Evolutionary conservation across 2,888 invertebrate species (phyloP).

Genomic region (Chloroclysta siterata): DNA sequence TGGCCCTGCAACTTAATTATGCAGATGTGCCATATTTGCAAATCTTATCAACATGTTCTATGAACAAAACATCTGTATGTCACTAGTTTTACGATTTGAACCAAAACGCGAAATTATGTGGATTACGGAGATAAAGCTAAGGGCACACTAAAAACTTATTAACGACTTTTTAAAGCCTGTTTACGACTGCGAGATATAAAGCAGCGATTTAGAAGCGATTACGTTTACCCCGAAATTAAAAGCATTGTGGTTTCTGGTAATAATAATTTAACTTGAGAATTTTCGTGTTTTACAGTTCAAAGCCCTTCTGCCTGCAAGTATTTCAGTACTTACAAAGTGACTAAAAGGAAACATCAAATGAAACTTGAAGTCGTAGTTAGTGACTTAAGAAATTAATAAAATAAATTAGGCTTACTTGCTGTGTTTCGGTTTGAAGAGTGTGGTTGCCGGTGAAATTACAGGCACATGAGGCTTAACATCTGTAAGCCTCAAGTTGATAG

Average conservation of each 20-base stretch:
- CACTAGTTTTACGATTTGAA: constrained; percentile 46
- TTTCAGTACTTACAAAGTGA: neutral
- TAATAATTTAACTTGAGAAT: constrained; percentile 12
- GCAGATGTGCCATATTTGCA: too few relatives aligned
- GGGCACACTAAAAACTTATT: constrained; percentile 58
- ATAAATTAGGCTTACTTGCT: too few relatives aligned
- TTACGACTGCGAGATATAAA: constrained; percentile 48
- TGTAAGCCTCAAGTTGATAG: too few relatives aligned
- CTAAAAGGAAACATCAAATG: neutral
- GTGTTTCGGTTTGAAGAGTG: too few relatives aligned
- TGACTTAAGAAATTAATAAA: too few relatives aligned
- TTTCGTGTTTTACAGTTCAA: constrained; percentile 1
- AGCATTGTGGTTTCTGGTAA: constrained; percentile 15
- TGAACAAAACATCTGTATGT: constrained; percentile 31
- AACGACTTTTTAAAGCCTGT: constrained; percentile 55
- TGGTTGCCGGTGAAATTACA: too few relatives aligned
- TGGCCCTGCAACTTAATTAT: too few relatives aligned
- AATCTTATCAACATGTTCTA: neutral
- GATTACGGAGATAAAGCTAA: constrained; percentile 52
- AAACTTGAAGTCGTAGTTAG: neutral
- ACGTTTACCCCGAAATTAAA: constrained; percentile 31
- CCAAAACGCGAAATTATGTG: constrained; percentile 55
- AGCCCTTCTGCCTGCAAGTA: neutral
- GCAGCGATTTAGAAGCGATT: constrained; percentile 48
- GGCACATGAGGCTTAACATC: too few relatives aligned